These are phyloP conservation scores for Entomobrya multifasciata DNA, from an alignment of 2,888 invertebrate species.

Conservation along the genomic window DNA sequence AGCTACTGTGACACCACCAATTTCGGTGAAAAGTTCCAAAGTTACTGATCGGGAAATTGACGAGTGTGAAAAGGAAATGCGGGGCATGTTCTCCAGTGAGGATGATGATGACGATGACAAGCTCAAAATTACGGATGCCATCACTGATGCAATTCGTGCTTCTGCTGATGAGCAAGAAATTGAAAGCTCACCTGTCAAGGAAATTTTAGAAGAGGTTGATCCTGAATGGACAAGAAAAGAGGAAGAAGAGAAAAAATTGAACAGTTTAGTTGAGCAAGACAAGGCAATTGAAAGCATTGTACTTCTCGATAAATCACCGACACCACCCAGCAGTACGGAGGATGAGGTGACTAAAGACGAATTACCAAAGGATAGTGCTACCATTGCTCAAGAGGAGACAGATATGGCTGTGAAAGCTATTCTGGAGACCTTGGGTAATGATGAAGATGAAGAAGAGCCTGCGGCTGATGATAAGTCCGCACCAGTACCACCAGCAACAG, in stretches of 20 bases:
- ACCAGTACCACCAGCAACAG: conserved; percentile 4
- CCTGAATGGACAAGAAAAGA: conserved; percentile 78
- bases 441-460: conserved; percentile 74
- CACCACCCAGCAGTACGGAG: conserved; percentile 80
- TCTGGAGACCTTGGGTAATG: conserved; percentile 87
- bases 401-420: conserved; percentile 95
- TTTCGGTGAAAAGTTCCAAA: conserved; percentile 1
- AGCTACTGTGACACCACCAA: too few species aligned
- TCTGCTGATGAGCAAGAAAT: conserved; percentile 76
- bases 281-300: conserved; percentile 81
- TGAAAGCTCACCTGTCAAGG: conserved; percentile 55
- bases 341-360: conserved; percentile 78
- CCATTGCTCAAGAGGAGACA: conserved; percentile 95
- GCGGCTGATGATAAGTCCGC: conserved; percentile 4
- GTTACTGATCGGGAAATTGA: conserved; percentile 65
- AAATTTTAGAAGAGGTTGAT: conserved; percentile 48
- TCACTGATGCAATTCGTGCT: conserved; percentile 76
- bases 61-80: conserved; percentile 70
- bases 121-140: conserved; percentile 76
- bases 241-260: conserved; percentile 81
- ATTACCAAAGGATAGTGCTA: conserved; percentile 86
- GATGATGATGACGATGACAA: conserved; percentile 79
- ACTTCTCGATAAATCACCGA: conserved; percentile 75
- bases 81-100: conserved; percentile 78
- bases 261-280: conserved; percentile 80